These are phyloP conservation scores for Anagyrus pseudococci DNA, from an alignment of 2,888 invertebrate species.

Conservation along the genomic window DNA sequence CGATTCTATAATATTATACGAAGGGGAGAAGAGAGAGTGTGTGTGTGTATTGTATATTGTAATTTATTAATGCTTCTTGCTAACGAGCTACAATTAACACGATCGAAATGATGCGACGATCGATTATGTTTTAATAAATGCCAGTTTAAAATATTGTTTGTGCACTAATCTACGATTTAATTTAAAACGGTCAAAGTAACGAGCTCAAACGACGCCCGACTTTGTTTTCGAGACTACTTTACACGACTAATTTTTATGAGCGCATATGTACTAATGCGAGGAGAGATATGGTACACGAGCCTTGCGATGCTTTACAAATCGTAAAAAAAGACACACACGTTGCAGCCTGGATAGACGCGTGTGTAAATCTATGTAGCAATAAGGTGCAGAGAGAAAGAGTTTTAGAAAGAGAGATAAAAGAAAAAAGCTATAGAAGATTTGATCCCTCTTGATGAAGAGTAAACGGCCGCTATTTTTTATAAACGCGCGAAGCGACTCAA, in stretches of 20 bases:
- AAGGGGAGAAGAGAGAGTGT: no score
- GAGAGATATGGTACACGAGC: slow-evolving; percentile 23
- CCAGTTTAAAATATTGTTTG: not conserved
- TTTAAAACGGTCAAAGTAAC: slow-evolving; percentile 12
- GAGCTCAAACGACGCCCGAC: slow-evolving; percentile 8
- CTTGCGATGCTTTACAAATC: slow-evolving; percentile 22
- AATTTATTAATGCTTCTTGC: no score
- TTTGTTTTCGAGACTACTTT: slow-evolving; percentile 26
- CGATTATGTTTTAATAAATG: not conserved
- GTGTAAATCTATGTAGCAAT: slow-evolving; percentile 19
- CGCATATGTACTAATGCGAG: slow-evolving; percentile 31
- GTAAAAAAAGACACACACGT: slow-evolving; percentile 12
- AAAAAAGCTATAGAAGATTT: slow-evolving; percentile 31
- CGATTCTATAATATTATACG: no score
- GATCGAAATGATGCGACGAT: no score
- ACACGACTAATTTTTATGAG: slow-evolving; percentile 30
- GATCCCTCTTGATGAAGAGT: slow-evolving; percentile 20
- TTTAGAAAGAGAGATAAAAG: no score
- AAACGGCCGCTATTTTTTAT: slow-evolving; percentile 31
- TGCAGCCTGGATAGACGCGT: slow-evolving; percentile 13
- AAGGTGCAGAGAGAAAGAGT: slow-evolving; percentile 15
- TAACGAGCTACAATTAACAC: no score
- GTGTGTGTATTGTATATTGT: no score
- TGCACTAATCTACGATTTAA: slow-evolving; percentile 4
- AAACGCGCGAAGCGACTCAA: slow-evolving; percentile 21